Conservation (phyloP, 2,113 vertebrate genomes). For the Dinomys branickii region DNA sequence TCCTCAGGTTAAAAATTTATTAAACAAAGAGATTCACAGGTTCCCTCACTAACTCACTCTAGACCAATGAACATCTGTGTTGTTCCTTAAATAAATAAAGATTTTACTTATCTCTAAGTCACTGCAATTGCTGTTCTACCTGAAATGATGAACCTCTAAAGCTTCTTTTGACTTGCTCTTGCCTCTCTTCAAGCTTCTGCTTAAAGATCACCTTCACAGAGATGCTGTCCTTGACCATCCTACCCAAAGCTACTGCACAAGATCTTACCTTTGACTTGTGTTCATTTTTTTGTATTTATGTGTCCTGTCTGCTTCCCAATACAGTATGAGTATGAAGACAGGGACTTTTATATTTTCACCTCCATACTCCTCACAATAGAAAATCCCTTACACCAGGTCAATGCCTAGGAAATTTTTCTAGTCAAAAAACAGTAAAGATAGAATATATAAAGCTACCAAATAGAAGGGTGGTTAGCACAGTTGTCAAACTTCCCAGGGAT, state of each 20-base stretch:
- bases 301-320: neutral
- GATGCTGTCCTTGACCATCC: neutral
- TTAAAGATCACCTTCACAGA: neutral
- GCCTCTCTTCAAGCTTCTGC: neutral
- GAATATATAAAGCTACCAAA: neutral
- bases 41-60: neutral
- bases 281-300: neutral
- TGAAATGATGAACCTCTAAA: neutral
- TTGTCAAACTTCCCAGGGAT: neutral
- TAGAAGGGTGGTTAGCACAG: neutral
- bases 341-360: neutral
- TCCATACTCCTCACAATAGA: neutral
- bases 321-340: neutral
- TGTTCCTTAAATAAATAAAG: neutral
- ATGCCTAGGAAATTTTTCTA: neutral
- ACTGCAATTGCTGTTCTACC: neutral
- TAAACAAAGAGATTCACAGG: neutral
- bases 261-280: neutral
- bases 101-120: neutral
- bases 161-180: neutral
- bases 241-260: neutral
- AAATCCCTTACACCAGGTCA: neutral
- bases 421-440: neutral
- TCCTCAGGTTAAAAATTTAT: neutral
- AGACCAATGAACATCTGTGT: neutral